Conservation (phyloP, 2,797 vertebrate genomes). For the Diplodus puntazzo region DNA sequence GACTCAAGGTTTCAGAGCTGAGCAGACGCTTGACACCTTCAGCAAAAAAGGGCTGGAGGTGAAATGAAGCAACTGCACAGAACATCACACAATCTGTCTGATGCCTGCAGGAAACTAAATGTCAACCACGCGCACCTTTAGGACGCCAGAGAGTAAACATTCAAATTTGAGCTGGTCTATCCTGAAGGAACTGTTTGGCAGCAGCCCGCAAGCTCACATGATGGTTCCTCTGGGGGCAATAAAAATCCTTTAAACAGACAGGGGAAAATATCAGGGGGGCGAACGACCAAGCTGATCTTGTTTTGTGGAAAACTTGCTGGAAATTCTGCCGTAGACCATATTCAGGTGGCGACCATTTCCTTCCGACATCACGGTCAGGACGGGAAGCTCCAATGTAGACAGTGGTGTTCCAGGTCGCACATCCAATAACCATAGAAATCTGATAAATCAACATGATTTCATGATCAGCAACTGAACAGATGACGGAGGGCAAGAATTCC, state of each 20-base stretch:
- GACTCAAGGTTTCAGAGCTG: slow-evolving; percentile 37
- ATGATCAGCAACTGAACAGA: too few relatives aligned
- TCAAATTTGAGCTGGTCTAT: slow-evolving; percentile 42
- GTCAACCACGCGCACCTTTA: slow-evolving; percentile 23
- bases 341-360: too few relatives aligned
- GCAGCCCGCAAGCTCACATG: slow-evolving; percentile 23
- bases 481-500: too few relatives aligned
- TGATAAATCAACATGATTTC: too few relatives aligned
- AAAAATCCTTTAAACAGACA: slow-evolving; percentile 40
- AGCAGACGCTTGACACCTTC: slow-evolving; percentile 40
- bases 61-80: slow-evolving; percentile 26
- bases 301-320: slow-evolving; percentile 37
- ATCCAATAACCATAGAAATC: too few relatives aligned
- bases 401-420: too few relatives aligned
- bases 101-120: slow-evolving; percentile 47
- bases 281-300: slow-evolving; percentile 1
- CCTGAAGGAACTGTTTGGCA: slow-evolving; percentile 31
- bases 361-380: too few relatives aligned
- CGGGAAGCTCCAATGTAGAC: too few relatives aligned
- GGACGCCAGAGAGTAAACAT: slow-evolving; percentile 40
- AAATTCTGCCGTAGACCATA: slow-evolving; percentile 8
- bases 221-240: slow-evolving; percentile 52
- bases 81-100: slow-evolving; percentile 32
- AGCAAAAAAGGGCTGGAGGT: slow-evolving; percentile 19
- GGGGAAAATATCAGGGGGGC: not conserved